Conservation (phyloP, 1,140 invertebrate genomes). For the Pseudomyrmex flavicornis region DNA sequence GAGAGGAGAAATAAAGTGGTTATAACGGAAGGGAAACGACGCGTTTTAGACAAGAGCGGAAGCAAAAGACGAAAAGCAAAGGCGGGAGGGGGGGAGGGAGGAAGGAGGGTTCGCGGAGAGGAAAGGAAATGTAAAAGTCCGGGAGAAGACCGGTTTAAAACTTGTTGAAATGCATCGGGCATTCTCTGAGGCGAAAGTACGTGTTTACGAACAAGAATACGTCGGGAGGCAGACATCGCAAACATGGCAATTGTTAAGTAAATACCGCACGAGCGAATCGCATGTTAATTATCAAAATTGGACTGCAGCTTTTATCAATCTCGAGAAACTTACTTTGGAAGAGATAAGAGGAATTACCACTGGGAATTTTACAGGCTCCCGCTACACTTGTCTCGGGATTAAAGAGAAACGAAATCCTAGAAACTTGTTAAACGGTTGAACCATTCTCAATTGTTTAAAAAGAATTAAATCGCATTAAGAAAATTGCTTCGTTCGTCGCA, state of each 20-base stretch:
- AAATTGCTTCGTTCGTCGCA: slow-evolving; percentile 6
- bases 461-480: slow-evolving; percentile 42
- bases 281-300: slow-evolving; percentile 61
- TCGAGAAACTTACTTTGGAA: slow-evolving; percentile 33
- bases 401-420: slow-evolving; percentile 42
- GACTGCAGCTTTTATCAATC: slow-evolving; percentile 42
- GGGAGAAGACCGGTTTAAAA: slow-evolving; percentile 45
- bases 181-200: slow-evolving; percentile 25
- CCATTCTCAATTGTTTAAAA: slow-evolving; percentile 42
- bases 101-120: background rate
- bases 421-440: slow-evolving; percentile 51
- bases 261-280: slow-evolving; percentile 42
- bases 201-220: slow-evolving; percentile 44
- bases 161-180: slow-evolving; percentile 59
- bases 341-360: slow-evolving; percentile 53
- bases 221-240: slow-evolving; percentile 25
- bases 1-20: background rate
- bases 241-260: slow-evolving; percentile 47
- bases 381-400: slow-evolving; percentile 38
- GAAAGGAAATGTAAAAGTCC: slow-evolving; percentile 34
- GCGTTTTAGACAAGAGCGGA: slow-evolving; percentile 19
- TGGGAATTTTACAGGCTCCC: slow-evolving; percentile 50
- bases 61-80: slow-evolving; percentile 9
- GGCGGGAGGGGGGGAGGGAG: background rate
- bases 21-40: background rate